A percentile compares a stretch with the other conserved stretches of the same genome.
phyloP scores from a whole-genome alignment of 1,140 invertebrate species.

The Bombus haemorrhoidalis region DNA sequence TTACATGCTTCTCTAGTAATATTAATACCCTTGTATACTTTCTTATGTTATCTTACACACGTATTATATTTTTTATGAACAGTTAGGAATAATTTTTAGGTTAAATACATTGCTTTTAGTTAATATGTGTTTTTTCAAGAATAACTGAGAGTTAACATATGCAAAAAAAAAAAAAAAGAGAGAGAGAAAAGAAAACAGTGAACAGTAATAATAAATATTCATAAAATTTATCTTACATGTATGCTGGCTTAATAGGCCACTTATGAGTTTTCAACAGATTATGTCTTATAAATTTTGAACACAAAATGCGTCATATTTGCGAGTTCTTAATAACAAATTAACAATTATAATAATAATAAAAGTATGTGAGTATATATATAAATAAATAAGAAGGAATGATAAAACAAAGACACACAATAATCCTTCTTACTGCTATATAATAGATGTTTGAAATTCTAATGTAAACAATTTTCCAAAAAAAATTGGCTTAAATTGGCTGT shows the following conservation, averaged over 20 bases:
- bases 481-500: constrained; percentile 2
- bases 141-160: constrained; percentile 31
- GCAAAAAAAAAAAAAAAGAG: neutral
- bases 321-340: constrained; percentile 10
- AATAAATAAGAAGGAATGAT: constrained; percentile 25
- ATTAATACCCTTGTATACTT: constrained; percentile 47
- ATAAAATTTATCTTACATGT: constrained; percentile 14
- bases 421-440: neutral
- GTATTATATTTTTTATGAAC: constrained; percentile 45
- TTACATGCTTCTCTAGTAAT: constrained; percentile 39
- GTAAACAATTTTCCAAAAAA: neutral
- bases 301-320: neutral
- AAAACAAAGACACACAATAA: neutral
- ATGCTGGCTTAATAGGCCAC: neutral
- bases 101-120: constrained; percentile 41
- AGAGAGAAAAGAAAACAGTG: neutral
- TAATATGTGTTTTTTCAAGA: neutral
- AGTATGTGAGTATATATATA: neutral
- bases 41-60: constrained; percentile 48
- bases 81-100: constrained; percentile 41
- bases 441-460: neutral
- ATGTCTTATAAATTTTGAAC: neutral
- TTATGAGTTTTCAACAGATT: neutral
- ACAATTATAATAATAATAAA: neutral
- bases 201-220: constrained; percentile 3